These are phyloP conservation scores for Plecturocebus donacophilus DNA, from an alignment of 2,113 vertebrate genomes.

Conservation along the genomic window DNA sequence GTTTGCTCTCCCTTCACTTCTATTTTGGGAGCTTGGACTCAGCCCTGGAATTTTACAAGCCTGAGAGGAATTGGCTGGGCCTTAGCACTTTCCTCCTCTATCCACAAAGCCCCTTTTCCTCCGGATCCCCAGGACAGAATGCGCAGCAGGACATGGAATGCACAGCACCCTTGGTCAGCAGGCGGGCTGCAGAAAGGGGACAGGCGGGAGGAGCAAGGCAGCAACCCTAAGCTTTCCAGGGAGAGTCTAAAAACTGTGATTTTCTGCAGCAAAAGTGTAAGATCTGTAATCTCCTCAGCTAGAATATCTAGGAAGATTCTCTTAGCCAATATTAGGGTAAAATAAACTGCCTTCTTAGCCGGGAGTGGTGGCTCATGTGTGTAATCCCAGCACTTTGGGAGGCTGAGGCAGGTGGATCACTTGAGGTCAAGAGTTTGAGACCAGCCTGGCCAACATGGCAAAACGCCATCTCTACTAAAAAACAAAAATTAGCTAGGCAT, in stretches of 20 bases:
- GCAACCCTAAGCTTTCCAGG: not conserved
- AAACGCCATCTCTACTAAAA: too few species aligned
- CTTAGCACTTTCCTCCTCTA: slow-evolving; percentile 57
- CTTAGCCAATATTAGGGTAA: not conserved
- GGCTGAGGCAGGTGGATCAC: too few species aligned
- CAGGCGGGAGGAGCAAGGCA: not conserved
- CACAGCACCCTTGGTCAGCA: rapidly evolving
- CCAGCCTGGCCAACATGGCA: too few species aligned
- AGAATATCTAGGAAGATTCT: not conserved
- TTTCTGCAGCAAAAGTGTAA: not conserved
- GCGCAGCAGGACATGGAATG: rapidly evolving
- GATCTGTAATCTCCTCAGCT: not conserved
- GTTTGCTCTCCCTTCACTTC: slow-evolving; percentile 79
- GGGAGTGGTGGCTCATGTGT: too few species aligned
- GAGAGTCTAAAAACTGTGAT: not conserved
- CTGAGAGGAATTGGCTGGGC: slow-evolving; percentile 72
- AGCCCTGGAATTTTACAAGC: slow-evolving; percentile 82
- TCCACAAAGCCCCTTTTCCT: not conserved
- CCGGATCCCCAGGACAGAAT: not conserved
- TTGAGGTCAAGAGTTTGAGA: too few species aligned
- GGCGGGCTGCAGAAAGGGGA: not conserved
- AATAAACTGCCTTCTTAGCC: not conserved
- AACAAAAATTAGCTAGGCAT: too few species aligned
- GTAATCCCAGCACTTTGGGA: too few species aligned
- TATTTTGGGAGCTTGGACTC: slow-evolving; percentile 82